Evolutionary conservation across 1,140 invertebrate genomes (phyloP), one percentile per base, ranked within the genome.

Genomic region (Bombyx mandarina): DNA sequence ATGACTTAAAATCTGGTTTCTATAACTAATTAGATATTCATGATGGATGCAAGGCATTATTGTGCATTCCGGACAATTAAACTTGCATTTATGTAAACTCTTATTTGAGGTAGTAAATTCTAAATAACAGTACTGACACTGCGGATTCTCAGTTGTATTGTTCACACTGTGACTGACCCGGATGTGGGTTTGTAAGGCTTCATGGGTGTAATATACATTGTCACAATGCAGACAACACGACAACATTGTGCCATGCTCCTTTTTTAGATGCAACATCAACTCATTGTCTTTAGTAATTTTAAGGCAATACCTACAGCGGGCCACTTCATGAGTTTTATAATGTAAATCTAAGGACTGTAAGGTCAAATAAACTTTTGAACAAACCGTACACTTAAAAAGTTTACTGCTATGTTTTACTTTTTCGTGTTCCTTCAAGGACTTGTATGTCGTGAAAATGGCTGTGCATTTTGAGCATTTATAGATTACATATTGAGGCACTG

Each of bases 41-140:
- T 67, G 61, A 62, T 74, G 71, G 8, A 74, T 55, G 43, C 71
- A 74, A 0, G 67, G 63, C 50, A 62, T 65, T 7, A 67, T 60
- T 48, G 54, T 48, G 47, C 71, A 74, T 48, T 74, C 71, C 1
- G 62, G 61, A 48, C 71, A 74, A 12, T 54, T 53, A 51, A 66
- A 74, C 54, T 66, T 69, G 47, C 71, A 74, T 57, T 64, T 74
- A 52, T 74, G 71, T 1, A 26, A 50, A 12, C 64, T 67, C 8
- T 64, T 43, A n/a, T 73, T 57, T 8, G 12, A 12, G 12, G 62
- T 56, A 47, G 49, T 61, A 18, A 71, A 63, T 8, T 59, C 60
- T 18, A 57, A 66, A 1, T 67, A 58, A n/a, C 71, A 74, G 60
- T 71, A 63, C 0, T 61, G 22, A 50, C 69, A 71, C 54, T 67